phyloP scores from a whole-genome alignment of 1,140 invertebrate genomes.

The Tetragnatha versicolor region DNA sequence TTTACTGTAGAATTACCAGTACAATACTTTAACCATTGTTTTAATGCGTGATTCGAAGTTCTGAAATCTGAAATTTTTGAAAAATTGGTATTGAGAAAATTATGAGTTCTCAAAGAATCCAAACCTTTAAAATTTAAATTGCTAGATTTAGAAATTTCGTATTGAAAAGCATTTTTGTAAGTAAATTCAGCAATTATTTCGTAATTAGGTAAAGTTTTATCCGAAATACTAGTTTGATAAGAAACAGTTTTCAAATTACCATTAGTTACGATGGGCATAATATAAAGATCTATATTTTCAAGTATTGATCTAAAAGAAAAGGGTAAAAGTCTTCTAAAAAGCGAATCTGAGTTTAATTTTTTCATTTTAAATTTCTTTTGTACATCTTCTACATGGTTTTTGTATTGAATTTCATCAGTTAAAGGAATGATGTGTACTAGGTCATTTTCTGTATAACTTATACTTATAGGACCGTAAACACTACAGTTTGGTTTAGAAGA shows the following conservation, averaged over 20 bases:
- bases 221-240: neutral
- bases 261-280: neutral
- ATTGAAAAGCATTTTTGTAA: neutral
- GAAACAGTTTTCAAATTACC: neutral
- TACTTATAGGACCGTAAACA: neutral
- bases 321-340: neutral
- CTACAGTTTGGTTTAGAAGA: neutral
- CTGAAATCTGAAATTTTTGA: neutral
- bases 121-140: neutral
- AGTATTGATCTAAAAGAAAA: neutral
- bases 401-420: neutral
- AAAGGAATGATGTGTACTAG: neutral
- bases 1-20: too few species aligned
- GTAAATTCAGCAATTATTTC: neutral
- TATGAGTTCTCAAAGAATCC: neutral
- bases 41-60: too few species aligned
- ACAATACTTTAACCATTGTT: too few species aligned
- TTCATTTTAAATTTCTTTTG: conserved; percentile 4
- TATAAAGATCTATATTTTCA: neutral
- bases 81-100: neutral
- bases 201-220: neutral
- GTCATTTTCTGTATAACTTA: neutral
- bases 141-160: conserved; percentile 1
- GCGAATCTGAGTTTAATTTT: neutral
- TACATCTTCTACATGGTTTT: neutral